Evolutionary conservation across 2,888 invertebrate genomes (phyloP), one percentile per base, ranked within the genome.

Genomic region (Acrocera orbiculus): DNA sequence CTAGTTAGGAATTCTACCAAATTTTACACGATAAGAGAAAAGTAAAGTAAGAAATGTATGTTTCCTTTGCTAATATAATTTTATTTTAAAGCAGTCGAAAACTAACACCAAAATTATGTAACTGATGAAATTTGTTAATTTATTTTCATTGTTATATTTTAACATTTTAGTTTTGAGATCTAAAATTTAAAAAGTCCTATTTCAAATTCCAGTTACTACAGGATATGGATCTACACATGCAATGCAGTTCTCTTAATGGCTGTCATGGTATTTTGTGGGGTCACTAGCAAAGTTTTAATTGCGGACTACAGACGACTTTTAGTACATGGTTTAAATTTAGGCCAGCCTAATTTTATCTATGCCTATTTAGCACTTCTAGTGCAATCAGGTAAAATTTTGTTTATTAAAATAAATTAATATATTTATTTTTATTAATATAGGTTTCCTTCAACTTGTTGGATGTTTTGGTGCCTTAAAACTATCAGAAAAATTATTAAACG

Each of bases 201-300:
- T 19, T 19, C 8, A 19, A 19, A 19, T 19, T 38, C n/a, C 45
- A 49, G 79, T 70, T 81, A 81, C 67, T 81, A 82, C 65, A 77
- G 83, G 65, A 75, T 85, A 62, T 85, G 85, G 85, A 85, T 86
- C 60, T 85, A 85, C 70, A 79, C 82, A 60, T 85, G 83, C 74
- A 85, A 85, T 68, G 76, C 79, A 63, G 83, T 81, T 52, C 69
- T 86, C 61, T 67, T 85, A 61, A 73, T 81, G 50, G 80, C 79
- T 56, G 80, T 82, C 54, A 64, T 83, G 46, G 78, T 79, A 40
- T 81, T 83, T 58, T 72, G 76, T 52, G 75, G 76, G 45, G 77
- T 79, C 46, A 79, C 80, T 45, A 73, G 73, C 34, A 69, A 72
- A 51, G 75, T 75, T 30, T 66, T 79, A 36, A 50, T 72, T 36